phyloP scores from a whole-genome alignment of 1,140 invertebrate genomes.

The Pseudomyrmex sp. region DNA sequence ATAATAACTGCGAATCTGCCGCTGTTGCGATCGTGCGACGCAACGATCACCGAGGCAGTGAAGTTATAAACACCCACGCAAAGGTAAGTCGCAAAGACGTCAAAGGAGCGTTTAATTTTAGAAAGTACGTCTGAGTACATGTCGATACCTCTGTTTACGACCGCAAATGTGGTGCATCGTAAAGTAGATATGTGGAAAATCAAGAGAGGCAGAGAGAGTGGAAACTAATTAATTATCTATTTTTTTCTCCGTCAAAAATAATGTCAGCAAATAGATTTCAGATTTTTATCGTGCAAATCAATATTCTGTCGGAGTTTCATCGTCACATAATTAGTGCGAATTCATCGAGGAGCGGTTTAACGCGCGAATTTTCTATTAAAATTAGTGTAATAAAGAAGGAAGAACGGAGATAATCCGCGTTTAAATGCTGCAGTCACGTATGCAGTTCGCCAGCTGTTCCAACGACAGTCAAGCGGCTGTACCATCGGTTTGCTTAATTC shows the following conservation, averaged over 20 bases:
- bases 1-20: conserved; percentile 1
- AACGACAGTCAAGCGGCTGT: neutral
- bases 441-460: conserved; percentile 2
- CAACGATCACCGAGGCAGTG: neutral
- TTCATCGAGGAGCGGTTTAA: conserved; percentile 8
- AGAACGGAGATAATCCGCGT: conserved; percentile 20
- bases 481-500: conserved; percentile 38
- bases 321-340: neutral
- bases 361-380: neutral
- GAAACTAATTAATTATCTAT: neutral
- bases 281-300: neutral
- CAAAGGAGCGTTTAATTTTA: conserved; percentile 7
- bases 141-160: neutral
- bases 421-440: conserved; percentile 50
- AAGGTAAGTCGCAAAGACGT: conserved; percentile 17
- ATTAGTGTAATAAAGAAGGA: conserved; percentile 17
- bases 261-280: neutral
- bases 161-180: neutral
- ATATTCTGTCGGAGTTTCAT: too few relatives aligned
- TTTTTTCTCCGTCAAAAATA: neutral
- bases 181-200: neutral
- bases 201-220: too few relatives aligned
- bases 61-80: conserved; percentile 43
- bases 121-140: conserved; percentile 3
- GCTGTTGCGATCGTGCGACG: conserved; percentile 1